Conservation (phyloP, 2,888 invertebrate genomes). For the Marronus borbonicus region DNA sequence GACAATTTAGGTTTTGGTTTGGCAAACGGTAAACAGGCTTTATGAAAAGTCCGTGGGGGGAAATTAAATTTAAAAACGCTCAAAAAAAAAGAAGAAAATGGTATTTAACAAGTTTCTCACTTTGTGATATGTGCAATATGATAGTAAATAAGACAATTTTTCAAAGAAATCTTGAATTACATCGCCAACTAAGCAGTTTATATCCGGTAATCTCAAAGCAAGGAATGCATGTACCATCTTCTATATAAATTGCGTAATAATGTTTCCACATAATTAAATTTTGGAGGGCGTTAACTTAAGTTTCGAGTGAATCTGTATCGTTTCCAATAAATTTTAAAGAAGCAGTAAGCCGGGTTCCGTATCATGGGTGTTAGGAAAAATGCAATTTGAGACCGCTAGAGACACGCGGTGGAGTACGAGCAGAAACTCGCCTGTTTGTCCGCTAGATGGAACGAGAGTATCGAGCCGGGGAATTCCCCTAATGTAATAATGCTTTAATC, state of each 20-base stretch:
- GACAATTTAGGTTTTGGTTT: conserved; percentile 20
- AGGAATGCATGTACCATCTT: background rate
- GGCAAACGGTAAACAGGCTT: conserved; percentile 5
- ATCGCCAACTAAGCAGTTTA: background rate
- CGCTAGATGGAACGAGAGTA: conserved; percentile 54
- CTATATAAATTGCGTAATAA: conserved; percentile 50
- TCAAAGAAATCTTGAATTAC: background rate
- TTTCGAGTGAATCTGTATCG: conserved; percentile 31
- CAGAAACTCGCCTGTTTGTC: background rate
- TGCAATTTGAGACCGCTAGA: conserved; percentile 54
- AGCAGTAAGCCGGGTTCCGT: conserved; percentile 42
- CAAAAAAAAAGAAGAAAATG: background rate
- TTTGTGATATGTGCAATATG: no score
- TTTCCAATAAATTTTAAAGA: conserved; percentile 57
- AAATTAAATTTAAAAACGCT: conserved; percentile 17
- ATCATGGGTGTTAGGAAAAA: conserved; percentile 51
- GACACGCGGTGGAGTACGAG: conserved; percentile 51
- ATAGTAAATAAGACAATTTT: no score
- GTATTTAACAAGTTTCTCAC: background rate
- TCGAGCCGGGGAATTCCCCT: conserved; percentile 64
- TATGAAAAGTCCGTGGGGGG: background rate
- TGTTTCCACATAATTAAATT: conserved; percentile 51
- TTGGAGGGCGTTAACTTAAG: conserved; percentile 39
- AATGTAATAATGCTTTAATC: conserved; percentile 68
- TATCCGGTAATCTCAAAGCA: background rate